These are phyloP conservation scores for Atta texana DNA, from an alignment of 1,140 invertebrate species.

Conservation along the genomic window DNA sequence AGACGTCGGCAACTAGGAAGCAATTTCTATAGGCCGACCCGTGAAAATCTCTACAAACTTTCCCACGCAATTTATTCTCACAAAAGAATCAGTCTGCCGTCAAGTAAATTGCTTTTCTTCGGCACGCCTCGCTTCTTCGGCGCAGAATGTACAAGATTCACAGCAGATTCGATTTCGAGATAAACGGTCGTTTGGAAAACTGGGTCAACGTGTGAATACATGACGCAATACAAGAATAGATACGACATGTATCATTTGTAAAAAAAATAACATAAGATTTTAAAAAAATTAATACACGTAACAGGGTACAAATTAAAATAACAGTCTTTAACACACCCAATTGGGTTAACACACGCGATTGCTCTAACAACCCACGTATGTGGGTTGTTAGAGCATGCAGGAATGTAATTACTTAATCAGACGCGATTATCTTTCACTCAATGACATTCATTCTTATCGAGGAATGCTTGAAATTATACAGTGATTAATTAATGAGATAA, in stretches of 20 bases:
- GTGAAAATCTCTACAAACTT: slow-evolving; percentile 73
- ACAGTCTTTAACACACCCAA: not conserved
- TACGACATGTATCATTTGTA: not conserved
- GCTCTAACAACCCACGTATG: not conserved
- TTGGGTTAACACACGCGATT: too few species aligned
- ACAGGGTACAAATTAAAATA: not conserved
- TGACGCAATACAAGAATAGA: not conserved
- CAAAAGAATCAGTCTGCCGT: slow-evolving; percentile 47
- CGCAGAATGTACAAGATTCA: not conserved
- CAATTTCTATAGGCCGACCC: slow-evolving; percentile 49
- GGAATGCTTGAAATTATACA: slow-evolving; percentile 11
- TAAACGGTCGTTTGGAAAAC: slow-evolving; percentile 2
- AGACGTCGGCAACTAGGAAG: slow-evolving; percentile 56
- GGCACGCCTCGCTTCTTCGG: slow-evolving; percentile 46
- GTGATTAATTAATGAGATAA: slow-evolving; percentile 6
- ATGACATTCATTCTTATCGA: slow-evolving; percentile 1
- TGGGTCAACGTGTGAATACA: not conserved
- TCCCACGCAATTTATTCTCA: slow-evolving; percentile 70
- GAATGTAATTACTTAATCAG: slow-evolving; percentile 44
- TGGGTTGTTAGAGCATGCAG: not conserved
- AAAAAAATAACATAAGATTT: not conserved
- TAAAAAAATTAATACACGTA: not conserved
- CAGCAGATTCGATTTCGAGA: slow-evolving; percentile 14
- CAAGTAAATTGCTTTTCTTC: slow-evolving; percentile 45
- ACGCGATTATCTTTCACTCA: slow-evolving; percentile 13